Conservation (phyloP, 2,797 vertebrate species). For the Jordanella pulchra region DNA sequence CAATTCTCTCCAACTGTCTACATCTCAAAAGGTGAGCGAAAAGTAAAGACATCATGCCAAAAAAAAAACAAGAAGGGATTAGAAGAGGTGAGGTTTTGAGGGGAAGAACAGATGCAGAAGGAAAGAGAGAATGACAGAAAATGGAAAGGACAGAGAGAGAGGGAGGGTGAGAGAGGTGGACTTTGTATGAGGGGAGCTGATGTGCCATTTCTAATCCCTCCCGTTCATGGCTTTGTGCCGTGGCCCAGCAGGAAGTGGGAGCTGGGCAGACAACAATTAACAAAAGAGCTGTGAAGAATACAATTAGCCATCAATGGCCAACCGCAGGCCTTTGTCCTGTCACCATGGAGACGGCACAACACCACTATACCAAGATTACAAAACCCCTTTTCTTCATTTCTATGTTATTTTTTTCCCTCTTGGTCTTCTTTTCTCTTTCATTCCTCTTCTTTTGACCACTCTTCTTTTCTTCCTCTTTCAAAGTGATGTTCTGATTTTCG, state of each 20-base stretch:
- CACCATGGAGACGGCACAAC: slow-evolving; percentile 85
- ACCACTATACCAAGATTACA: slow-evolving; percentile 84
- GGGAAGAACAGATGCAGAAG: slow-evolving; percentile 48
- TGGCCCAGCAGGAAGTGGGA: slow-evolving; percentile 88
- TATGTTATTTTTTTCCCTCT: slow-evolving; percentile 41
- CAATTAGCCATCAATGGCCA: slow-evolving; percentile 90
- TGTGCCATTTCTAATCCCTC: slow-evolving; percentile 87
- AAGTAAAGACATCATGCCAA: slow-evolving; percentile 43
- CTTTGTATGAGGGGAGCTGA: slow-evolving; percentile 72
- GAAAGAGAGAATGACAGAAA: slow-evolving; percentile 42
- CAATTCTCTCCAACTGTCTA: background rate
- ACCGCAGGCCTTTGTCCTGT: slow-evolving; percentile 87
- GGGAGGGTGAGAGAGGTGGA: slow-evolving; percentile 60
- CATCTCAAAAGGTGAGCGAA: slow-evolving; percentile 21
- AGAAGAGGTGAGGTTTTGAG: slow-evolving; percentile 60
- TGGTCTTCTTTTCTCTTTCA: slow-evolving; percentile 4
- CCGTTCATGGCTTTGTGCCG: slow-evolving; percentile 87
- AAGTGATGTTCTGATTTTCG: slow-evolving; percentile 31
- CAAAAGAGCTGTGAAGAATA: slow-evolving; percentile 90
- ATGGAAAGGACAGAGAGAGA: slow-evolving; percentile 49
- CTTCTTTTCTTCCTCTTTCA: slow-evolving; percentile 39
- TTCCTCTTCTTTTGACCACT: background rate
- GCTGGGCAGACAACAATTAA: slow-evolving; percentile 90
- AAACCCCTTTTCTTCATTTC: slow-evolving; percentile 68
- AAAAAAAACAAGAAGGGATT: slow-evolving; percentile 51